Evolutionary conservation across 2,113 vertebrate species (phyloP).

Genomic region (Ia io): DNA sequence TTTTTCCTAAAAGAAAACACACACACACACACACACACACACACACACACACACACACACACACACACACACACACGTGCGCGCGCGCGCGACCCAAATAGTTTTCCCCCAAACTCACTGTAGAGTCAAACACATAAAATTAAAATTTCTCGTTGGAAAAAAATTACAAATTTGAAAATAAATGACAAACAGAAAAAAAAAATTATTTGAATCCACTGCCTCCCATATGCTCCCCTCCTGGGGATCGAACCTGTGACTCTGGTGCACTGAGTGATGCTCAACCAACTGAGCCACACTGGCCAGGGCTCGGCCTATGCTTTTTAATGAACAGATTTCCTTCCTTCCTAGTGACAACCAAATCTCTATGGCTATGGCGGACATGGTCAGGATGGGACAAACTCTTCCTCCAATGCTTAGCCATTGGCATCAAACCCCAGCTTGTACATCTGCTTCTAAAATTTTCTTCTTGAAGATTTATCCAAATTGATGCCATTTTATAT

Average conservation of each 20-base stretch:
- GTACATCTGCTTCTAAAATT: background rate
- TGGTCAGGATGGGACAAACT: background rate
- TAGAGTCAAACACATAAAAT: background rate
- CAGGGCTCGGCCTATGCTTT: background rate
- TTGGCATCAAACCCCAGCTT: background rate
- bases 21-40: too few relatives aligned
- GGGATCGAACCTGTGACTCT: too few relatives aligned
- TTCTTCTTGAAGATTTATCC: background rate
- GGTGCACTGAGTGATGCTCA: too few relatives aligned
- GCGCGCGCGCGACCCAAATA: background rate
- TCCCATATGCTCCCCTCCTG: too few relatives aligned
- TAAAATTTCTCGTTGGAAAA: background rate
- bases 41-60: too few relatives aligned
- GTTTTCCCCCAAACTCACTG: background rate
- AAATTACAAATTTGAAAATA: background rate
- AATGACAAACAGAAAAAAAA: background rate
- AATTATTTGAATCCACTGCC: too few relatives aligned
- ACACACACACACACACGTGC: too few relatives aligned
- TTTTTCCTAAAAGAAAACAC: too few relatives aligned
- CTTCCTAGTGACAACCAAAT: rapidly evolving
- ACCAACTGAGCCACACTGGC: too few relatives aligned
- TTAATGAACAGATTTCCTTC: background rate
- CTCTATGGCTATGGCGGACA: rapidly evolving
- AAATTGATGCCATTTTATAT: background rate
- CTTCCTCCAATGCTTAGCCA: background rate